Base-by-base conservation (phyloP, 2,888 invertebrate genomes). In the Trachelus tabidus region DNA sequence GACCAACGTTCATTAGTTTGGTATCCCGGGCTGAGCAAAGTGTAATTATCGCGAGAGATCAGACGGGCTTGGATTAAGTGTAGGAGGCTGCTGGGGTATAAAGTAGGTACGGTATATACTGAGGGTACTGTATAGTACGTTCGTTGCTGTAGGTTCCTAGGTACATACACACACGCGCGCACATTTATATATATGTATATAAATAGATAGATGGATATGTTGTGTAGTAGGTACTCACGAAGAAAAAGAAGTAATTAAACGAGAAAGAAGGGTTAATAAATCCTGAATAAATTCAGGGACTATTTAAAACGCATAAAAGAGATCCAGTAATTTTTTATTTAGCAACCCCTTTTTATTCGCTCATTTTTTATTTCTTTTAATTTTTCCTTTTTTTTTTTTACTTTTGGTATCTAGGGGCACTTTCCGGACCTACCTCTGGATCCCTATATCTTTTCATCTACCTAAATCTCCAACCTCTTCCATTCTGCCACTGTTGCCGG, bases 301-400 rank as follows among this genome's bases (percentile, higher is more conserved):
- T 71, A 78, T 75, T 78, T 56, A 75, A 75, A 78, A 75, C n/a
- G 15, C 69, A 76, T 71, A 78, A 78, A 76, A 15, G 35, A 15
- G 35, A 31, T 34, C 15, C 9, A 15, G 33, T 12, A 33, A 15
- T 34, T 71, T 71, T 34, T 71, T 34, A 34, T 71, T 71, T 23
- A 3, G 12, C 71, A 11, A 9, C 71, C 71, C 71, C 23, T 9
- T 40, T 37, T 37, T 37, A 37, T 15, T 23, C 40, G 40, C 23
- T 40, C 1, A 15, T 40, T 40, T 40, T 40, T 15, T 40, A 23
- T 40, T 40, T 56, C 6, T 56, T 56, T 23, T 23, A 23, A 56
- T 23, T 56, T 56, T 23, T 56, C 6, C 23, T 56, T 6, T 0
- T 23, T 6, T 0, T 23, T 56, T 40, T 40, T 56, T 40, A 6